Base-by-base conservation (phyloP, 64 coral and sea anemone genomes). In the Astreopora myriophthalma region DNA sequence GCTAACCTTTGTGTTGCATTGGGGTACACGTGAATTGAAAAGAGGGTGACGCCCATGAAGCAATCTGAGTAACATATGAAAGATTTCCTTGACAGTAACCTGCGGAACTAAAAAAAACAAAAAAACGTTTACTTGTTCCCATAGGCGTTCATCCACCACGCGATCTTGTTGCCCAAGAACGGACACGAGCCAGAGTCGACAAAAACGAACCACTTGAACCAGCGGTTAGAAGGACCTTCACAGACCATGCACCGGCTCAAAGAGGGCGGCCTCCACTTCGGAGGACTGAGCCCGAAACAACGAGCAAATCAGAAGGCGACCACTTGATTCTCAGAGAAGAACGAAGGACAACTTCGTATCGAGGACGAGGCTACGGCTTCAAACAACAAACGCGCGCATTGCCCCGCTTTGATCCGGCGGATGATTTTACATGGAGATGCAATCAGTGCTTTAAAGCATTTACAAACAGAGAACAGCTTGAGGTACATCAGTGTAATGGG, bases 401-500 rank as follows among this genome's bases (percentile, higher is more conserved):
- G 2, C 12, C 51, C 14, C 72, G 91, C 2, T 68, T 68, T 9
- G 64, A 79, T 20, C 85, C 92, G 16, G 95, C 86, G 2, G 95
- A 97, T 34, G 95, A 97, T 51, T 97, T 97, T 29, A 97, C 95
- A 1, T 97, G 95, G 95, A 75, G 95, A 13, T 97, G 95, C 65
- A 97, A 97, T 80, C 86, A 92, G 77, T 97, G 95, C 65, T 97
- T 97, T 66, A 97, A 97, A 34, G 95, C 95, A 3, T 97, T 97
- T 68, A 89, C 95, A 66, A 91, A 92, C 31, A 79, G 95, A 11
- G 95, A 97, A 66, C 95, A 97, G 73, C 92, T 97, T 1, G 95
- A 97, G 35, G 73, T 92, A 22, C 95, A 97, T 24, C 91, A 97
- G 14, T 97, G 95, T 29, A 94, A 97, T 22, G 95, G 95, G 20